These are phyloP conservation scores for Aurelia coerulea DNA, from an alignment of 30 jellyfish, hydroid and myxozoan species.

Conservation along the genomic window DNA sequence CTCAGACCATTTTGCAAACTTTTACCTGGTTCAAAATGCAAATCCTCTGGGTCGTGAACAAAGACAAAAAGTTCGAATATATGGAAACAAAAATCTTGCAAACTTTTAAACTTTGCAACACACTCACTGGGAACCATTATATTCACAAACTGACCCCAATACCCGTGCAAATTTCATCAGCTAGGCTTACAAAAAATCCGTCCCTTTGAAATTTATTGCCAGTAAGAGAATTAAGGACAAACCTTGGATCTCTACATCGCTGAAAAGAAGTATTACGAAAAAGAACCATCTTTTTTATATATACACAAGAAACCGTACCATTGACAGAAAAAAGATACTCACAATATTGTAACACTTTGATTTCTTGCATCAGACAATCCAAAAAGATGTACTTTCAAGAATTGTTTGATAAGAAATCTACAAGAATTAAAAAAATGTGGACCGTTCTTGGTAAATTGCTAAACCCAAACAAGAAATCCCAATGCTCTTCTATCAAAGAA, in stretches of 20 bases:
- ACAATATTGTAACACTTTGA: neutral
- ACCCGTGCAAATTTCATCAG: neutral
- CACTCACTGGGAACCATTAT: neutral
- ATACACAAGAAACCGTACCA: conserved; percentile 10
- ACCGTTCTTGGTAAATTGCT: conserved; percentile 7
- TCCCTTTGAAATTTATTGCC: conserved; percentile 8
- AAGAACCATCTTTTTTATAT: neutral
- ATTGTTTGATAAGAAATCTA: conserved; percentile 6
- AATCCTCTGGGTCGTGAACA: neutral
- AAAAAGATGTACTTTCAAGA: conserved; percentile 2
- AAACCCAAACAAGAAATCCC: conserved; percentile 1
- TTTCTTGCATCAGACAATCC: conserved; percentile 14
- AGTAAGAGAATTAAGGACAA: conserved; percentile 5
- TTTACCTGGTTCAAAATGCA: neutral
- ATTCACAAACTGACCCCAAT: neutral
- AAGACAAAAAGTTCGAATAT: neutral
- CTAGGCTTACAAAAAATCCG: neutral
- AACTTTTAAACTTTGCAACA: neutral
- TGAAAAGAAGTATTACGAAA: neutral
- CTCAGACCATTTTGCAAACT: conserved; percentile 24
- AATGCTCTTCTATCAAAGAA: conserved; percentile 1
- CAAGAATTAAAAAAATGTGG: conserved; percentile 15
- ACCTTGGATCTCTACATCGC: conserved; percentile 15
- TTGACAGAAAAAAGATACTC: conserved; percentile 8
- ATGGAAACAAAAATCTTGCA: neutral